phyloP scores from a whole-genome alignment of 2,797 vertebrate genomes.

The Selene dorsalis region DNA sequence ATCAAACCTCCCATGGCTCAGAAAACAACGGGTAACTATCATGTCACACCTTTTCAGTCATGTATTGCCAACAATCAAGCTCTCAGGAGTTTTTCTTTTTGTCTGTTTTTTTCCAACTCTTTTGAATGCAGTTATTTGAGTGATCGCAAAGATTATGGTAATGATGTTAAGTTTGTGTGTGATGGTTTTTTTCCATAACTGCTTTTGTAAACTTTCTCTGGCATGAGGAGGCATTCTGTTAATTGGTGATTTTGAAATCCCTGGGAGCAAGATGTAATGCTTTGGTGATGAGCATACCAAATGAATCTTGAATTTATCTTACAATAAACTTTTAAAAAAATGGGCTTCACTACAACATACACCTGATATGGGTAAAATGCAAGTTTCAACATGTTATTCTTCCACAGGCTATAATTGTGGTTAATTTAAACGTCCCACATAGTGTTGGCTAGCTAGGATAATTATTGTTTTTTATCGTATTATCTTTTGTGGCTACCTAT shows the following conservation, averaged over 20 bases:
- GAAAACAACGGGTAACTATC: conserved; percentile 69
- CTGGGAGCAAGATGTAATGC: not conserved
- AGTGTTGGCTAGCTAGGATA: conserved; percentile 6
- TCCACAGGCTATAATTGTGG: conserved; percentile 2
- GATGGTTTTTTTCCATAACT: conserved; percentile 24
- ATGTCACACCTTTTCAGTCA: conserved; percentile 14
- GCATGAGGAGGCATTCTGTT: not conserved
- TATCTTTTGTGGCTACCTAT: conserved; percentile 22
- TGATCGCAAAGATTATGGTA: not conserved
- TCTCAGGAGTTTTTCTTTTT: conserved; percentile 31
- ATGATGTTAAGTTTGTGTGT: conserved; percentile 27
- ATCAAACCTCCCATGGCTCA: conserved; percentile 82
- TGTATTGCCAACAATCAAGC: conserved; percentile 33
- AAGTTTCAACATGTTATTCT: conserved; percentile 19
- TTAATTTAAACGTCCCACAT: conserved; percentile 3
- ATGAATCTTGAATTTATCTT: not conserved
- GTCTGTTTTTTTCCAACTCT: no score
- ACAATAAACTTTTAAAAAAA: not conserved
- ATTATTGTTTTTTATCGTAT: conserved; percentile 27
- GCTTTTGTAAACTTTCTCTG: conserved; percentile 18
- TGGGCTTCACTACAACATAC: not conserved
- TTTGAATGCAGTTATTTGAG: conserved; percentile 34
- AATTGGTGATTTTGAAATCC: conserved; percentile 14
- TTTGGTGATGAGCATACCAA: conserved; percentile 2
- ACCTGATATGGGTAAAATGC: conserved; percentile 11